These are phyloP conservation scores for Cerastoderma edule DNA, from an alignment of 2,888 invertebrate genomes.

Conservation along the genomic window DNA sequence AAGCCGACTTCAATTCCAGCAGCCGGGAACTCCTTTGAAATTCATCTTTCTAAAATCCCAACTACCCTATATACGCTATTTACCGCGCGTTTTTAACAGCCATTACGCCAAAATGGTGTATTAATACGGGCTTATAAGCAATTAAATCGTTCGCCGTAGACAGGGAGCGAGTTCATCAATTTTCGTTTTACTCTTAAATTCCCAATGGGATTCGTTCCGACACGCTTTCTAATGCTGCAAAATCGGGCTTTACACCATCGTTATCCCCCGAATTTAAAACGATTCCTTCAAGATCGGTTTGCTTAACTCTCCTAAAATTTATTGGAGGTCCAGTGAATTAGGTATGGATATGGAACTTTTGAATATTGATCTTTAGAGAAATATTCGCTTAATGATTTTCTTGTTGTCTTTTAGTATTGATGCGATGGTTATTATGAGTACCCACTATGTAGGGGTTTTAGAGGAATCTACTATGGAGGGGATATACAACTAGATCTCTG, in stretches of 20 bases:
- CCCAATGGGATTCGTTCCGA: slow-evolving; percentile 33
- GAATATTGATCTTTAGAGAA: too few species aligned
- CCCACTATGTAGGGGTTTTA: too few species aligned
- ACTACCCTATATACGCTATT: slow-evolving; percentile 42
- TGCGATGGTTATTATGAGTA: too few species aligned
- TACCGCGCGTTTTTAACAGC: slow-evolving; percentile 36
- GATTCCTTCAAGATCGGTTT: slow-evolving; percentile 27
- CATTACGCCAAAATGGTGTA: slow-evolving; percentile 36
- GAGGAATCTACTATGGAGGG: too few species aligned
- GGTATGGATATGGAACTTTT: not conserved
- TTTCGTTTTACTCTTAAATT: slow-evolving; percentile 45
- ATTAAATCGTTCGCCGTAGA: slow-evolving; percentile 45
- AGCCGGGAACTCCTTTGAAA: slow-evolving; percentile 51
- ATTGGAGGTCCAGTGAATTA: not conserved
- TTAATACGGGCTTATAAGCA: slow-evolving; percentile 49
- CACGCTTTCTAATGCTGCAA: slow-evolving; percentile 51
- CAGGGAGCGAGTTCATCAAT: slow-evolving; percentile 23
- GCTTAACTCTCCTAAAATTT: not conserved
- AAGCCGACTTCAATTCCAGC: slow-evolving; percentile 44
- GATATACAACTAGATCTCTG: too few species aligned
- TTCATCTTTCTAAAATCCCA: slow-evolving; percentile 50
- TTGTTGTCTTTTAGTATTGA: too few species aligned
- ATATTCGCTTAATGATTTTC: too few species aligned
- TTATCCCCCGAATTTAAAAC: slow-evolving; percentile 43
- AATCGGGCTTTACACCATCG: slow-evolving; percentile 47